Evolutionary conservation across 2,797 vertebrate species (phyloP).

Genomic region (Tokudaia muenninki): DNA sequence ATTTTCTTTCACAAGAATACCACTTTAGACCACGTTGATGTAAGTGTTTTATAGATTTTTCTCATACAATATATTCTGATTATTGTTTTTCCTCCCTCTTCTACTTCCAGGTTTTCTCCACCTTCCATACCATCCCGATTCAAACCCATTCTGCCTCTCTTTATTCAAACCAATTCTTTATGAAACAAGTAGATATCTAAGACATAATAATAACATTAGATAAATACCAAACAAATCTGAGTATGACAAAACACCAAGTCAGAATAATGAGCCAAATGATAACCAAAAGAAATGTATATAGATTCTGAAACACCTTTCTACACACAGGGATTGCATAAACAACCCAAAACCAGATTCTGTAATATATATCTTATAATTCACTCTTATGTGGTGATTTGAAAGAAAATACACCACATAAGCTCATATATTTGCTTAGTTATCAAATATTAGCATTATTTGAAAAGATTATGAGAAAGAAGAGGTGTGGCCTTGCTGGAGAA

Average conservation of each 20-base stretch:
- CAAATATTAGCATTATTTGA: too few species aligned
- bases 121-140: background rate
- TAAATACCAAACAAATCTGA: background rate
- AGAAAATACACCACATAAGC: too few species aligned
- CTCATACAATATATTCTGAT: background rate
- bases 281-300: background rate
- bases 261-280: background rate
- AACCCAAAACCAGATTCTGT: background rate
- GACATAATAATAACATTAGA: background rate
- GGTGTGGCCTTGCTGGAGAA: background rate
- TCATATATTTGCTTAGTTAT: background rate
- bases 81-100: background rate
- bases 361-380: background rate
- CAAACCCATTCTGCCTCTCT: too few species aligned
- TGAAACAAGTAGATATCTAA: background rate
- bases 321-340: background rate
- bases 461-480: background rate
- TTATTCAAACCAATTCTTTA: too few species aligned
- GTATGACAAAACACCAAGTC: background rate
- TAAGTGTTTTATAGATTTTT: background rate
- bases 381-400: background rate
- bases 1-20: constrained; percentile 29
- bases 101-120: background rate
- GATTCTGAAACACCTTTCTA: background rate
- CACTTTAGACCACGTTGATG: background rate